phyloP scores from a whole-genome alignment of 92 coral and sea anemone genomes.

The Montipora capitata region DNA sequence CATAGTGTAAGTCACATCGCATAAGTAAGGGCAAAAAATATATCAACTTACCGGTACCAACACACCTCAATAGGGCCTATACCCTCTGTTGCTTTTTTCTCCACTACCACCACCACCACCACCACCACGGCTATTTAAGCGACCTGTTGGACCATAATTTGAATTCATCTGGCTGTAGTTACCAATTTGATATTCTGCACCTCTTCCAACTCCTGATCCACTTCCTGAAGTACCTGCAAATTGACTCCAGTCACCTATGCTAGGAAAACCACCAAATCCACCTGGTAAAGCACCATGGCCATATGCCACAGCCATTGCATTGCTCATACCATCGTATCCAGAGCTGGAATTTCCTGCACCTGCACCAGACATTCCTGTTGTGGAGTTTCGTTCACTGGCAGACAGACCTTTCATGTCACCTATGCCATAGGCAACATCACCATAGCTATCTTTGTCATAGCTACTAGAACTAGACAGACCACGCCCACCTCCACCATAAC shows the following conservation, averaged over 20 bases:
- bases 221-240: conserved; percentile 67
- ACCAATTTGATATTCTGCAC: conserved; percentile 75
- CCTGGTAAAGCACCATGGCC: conserved; percentile 60
- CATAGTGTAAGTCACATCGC: no score
- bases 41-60: conserved; percentile 1
- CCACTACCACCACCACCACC: conserved; percentile 4
- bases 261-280: conserved; percentile 53
- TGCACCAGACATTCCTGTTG: conserved; percentile 35
- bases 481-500: conserved; percentile 56
- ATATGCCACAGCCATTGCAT: conserved; percentile 38
- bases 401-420: conserved; percentile 24
- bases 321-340: conserved; percentile 29
- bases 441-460: conserved; percentile 41
- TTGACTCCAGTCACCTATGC: conserved; percentile 65
- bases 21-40: not conserved
- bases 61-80: conserved; percentile 30
- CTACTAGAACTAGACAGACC: conserved; percentile 25
- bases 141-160: conserved; percentile 76
- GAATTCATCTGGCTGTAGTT: conserved; percentile 83
- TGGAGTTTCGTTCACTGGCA: conserved; percentile 21
- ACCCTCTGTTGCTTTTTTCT: conserved; percentile 48
- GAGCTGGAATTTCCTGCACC: conserved; percentile 24
- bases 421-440: conserved; percentile 29
- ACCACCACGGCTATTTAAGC: conserved; percentile 28
- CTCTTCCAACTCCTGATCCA: conserved; percentile 41